These are phyloP conservation scores for Perizoma affinitatum DNA, from an alignment of 2,888 invertebrate species.

Conservation along the genomic window DNA sequence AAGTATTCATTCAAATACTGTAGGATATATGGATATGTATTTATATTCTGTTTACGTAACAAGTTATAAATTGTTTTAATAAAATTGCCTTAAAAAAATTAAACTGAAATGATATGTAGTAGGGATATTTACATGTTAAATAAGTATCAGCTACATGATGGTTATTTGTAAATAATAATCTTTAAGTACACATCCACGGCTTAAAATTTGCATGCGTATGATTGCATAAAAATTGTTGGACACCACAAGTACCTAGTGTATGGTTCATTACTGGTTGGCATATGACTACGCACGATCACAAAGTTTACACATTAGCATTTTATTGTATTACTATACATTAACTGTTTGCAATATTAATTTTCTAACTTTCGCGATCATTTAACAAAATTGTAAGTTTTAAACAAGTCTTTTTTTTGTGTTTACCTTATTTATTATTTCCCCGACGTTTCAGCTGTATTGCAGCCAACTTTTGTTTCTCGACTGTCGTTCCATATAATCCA, in stretches of 20 bases:
- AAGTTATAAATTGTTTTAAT: neutral
- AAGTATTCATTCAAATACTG: too few species aligned
- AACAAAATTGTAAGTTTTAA: too few species aligned
- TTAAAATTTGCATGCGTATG: slow-evolving; percentile 43
- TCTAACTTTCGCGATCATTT: too few species aligned
- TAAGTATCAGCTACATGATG: slow-evolving; percentile 20
- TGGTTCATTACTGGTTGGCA: neutral
- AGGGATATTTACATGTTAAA: slow-evolving; percentile 21
- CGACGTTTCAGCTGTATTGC: too few species aligned
- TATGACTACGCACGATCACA: neutral
- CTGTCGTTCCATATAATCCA: too few species aligned
- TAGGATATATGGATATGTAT: too few species aligned
- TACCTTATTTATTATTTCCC: too few species aligned
- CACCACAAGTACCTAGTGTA: slow-evolving; percentile 11
- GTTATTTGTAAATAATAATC: slow-evolving; percentile 37
- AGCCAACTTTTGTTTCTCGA: too few species aligned
- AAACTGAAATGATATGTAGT: slow-evolving; percentile 5
- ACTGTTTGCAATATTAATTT: too few species aligned
- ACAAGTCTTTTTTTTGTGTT: too few species aligned
- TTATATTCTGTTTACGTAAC: neutral
- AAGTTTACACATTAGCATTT: neutral
- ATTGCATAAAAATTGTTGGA: slow-evolving; percentile 50
- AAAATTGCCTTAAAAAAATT: neutral
- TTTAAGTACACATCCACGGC: slow-evolving; percentile 35
- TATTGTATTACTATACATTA: too few species aligned